Percentiles rank a stretch among this genome's conserved stretches.
phyloP scores from a whole-genome alignment of 2,797 vertebrate species.

The Tokudaia tokunoshimensis region DNA sequence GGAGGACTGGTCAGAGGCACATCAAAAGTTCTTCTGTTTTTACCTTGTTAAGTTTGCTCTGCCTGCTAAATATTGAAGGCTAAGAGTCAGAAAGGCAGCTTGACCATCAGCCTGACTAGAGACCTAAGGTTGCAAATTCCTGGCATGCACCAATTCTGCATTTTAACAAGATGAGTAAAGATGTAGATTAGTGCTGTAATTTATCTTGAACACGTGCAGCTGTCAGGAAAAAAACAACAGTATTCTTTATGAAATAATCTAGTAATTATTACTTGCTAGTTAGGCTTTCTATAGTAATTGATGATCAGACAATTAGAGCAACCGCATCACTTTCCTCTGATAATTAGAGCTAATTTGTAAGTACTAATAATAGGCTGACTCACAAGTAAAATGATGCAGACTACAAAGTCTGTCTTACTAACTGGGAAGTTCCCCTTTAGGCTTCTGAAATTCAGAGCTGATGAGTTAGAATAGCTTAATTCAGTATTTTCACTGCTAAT shows the following conservation, averaged over 20 bases:
- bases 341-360: conserved; percentile 75
- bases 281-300: conserved; percentile 66
- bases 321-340: conserved; percentile 66
- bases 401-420: conserved; percentile 19
- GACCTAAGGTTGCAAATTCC: not conserved
- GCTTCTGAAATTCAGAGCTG: not conserved
- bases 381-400: conserved; percentile 58
- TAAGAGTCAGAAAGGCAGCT: not conserved
- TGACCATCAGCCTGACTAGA: not conserved
- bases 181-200: conserved; percentile 33
- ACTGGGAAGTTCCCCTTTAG: not conserved
- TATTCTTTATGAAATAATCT: conserved; percentile 47
- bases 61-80: not conserved
- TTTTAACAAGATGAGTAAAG: conserved; percentile 50
- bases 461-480: conserved; percentile 17
- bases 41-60: not conserved
- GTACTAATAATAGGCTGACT: conserved; percentile 50
- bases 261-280: conserved; percentile 71
- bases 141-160: not conserved
- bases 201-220: conserved; percentile 29
- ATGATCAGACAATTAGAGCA: conserved; percentile 71
- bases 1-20: not conserved
- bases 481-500: not conserved
- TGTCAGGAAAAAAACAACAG: not conserved
- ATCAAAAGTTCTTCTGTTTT: conserved; percentile 15